A percentile compares a stretch with the other conserved stretches of the same genome.
These are phyloP conservation scores for Anarrhichthys ocellatus DNA, from an alignment of 2,113 vertebrate species.

Conservation along the genomic window DNA sequence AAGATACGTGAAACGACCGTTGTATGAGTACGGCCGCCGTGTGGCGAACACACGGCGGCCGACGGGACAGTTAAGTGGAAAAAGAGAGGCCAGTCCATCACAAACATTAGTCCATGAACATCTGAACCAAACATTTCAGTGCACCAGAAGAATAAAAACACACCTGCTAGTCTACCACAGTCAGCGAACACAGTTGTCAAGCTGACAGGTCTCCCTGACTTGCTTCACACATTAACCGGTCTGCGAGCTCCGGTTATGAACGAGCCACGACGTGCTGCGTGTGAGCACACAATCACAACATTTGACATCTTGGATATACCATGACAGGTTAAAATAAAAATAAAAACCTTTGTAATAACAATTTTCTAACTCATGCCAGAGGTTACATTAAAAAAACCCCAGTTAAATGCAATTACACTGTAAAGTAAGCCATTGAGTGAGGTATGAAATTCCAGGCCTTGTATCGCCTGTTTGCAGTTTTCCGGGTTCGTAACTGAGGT, in stretches of 20 bases:
- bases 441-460: constrained; percentile 82
- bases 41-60: constrained; percentile 33
- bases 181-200: constrained; percentile 78
- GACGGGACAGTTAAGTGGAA: constrained; percentile 55
- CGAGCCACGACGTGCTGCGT: constrained; percentile 48
- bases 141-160: constrained; percentile 81
- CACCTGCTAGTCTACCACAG: constrained; percentile 82
- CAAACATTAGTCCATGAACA: constrained; percentile 77
- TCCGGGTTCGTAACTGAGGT: constrained; percentile 83
- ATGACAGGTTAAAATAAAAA: constrained; percentile 54
- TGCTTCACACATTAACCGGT: constrained; percentile 71
- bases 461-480: constrained; percentile 82
- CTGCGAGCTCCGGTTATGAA: constrained; percentile 62
- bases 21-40: constrained; percentile 36
- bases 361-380: constrained; percentile 68
- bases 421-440: constrained; percentile 81
- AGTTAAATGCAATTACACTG: constrained; percentile 78
- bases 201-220: constrained; percentile 82
- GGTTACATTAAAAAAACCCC: constrained; percentile 70
- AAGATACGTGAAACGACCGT: constrained; percentile 45
- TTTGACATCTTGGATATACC: constrained; percentile 41
- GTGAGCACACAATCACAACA: constrained; percentile 41
- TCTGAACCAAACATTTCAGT: constrained; percentile 80
- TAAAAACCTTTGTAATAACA: constrained; percentile 53
- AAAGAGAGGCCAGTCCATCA: constrained; percentile 68